Base-by-base conservation (phyloP, 2,888 invertebrate genomes). In the Tipula lateralis region DNA sequence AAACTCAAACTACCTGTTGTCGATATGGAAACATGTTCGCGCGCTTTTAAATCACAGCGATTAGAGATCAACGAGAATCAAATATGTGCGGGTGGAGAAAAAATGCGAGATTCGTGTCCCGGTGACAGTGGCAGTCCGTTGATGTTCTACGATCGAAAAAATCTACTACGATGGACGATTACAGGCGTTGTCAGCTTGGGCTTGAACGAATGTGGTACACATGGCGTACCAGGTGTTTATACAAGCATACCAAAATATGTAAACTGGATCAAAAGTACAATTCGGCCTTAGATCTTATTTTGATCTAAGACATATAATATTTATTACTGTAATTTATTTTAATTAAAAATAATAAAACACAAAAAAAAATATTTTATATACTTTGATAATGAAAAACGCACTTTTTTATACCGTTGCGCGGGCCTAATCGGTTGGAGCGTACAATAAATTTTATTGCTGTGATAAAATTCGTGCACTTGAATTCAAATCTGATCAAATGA, bases 81-180 rank as follows among this genome's bases (percentile, higher is more conserved):
- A 87, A 87, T 95, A 0, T 95, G 95, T 87, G 95, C 94, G 9
- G 95, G 95, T 1, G 94, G 95, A 0, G 91, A 91, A 44, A 91
- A 90, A 85, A 92, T 92, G 2, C 92, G 93, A 87, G 96, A 96
- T 87, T 93, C 95, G 0, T 96, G 96, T 87, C 91, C 91, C 16
- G 95, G 95, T 0, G 90, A 90, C 83, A 89, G 95, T 0, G 96
- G 96, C 0, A 95, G 95, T 2, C 95, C 96, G 0, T 89, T 96
- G 4, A 95, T 95, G 95, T 91, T 89, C 86, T 89, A 89, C 81
- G 89, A 90, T 86, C 88, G 88, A 0, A 89, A 87, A 83, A 90
- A 90, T 32, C 89, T 90, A 0, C 24, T 13, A 24, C 89, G 91
- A 0, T 93, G 93, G 92, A 92, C 92, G 84, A 87, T 91, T 0